Evolutionary conservation across 2,797 vertebrate genomes (phyloP), one percentile per base, ranked within the genome.

Genomic region (Euthynnus affinis): DNA sequence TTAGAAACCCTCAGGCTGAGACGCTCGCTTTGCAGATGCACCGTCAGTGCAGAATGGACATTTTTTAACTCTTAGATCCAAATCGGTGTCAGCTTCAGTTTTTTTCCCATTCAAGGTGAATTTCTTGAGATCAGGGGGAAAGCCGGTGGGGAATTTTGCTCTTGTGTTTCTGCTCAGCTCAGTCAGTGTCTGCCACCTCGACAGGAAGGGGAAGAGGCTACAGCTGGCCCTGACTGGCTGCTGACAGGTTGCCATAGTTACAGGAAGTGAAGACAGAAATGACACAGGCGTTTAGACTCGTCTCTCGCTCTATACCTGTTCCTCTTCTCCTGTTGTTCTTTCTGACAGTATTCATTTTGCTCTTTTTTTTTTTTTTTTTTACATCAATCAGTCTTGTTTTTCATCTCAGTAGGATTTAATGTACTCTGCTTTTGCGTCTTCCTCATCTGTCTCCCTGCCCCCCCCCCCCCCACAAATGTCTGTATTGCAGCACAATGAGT

Each of bases 201-300:
- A 92, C 94, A 94, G 93, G 93, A 93, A 94, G 91, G 91, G 94
- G 93, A 95, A 94, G 94, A 93, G 93, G 92, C 90, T 92, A 92
- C 91, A 89, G 91, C 92, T 91, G 91, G 90, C 89, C 87, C 90
- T 90, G 89, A 94, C 92, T 94, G 90, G 93, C 90, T 92, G 91
- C 91, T 94, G 93, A 94, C 92, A 92, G 79, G 94, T 95, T 95
- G 89, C 94, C 92, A 95, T 95, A 94, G 94, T 92, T 94, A 95
- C 94, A 93, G 93, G 93, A 95, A 94, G 93, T 93, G 93, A 91
- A 94, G 93, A 94, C 93, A 93, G 92, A 92, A 93, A 92, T 84
- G 91, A 92, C 93, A 92, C 83, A 52, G 87, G 81, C 84, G 75
- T 89, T 91, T 86, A 87, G 88, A 78, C 89, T 88, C 70, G 34